Conservation (phyloP, 2,113 vertebrate genomes). For the Scolopax mira region DNA sequence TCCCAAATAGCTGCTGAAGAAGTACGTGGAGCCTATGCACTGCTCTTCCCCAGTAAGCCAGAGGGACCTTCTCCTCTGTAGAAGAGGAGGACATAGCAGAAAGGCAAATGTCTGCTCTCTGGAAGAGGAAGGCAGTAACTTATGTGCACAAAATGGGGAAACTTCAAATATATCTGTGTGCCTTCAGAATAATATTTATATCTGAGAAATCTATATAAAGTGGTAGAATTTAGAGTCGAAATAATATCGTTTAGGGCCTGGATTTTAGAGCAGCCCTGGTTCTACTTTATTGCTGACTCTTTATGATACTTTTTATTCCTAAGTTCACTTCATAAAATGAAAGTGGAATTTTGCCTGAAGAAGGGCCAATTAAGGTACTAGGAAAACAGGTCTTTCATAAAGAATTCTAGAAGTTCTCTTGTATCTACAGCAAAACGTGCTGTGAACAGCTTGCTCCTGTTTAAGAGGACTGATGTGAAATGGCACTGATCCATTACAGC, state of each 20-base stretch:
- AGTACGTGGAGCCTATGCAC: background rate
- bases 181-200: no score
- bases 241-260: background rate
- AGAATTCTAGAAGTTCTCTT: background rate
- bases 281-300: background rate
- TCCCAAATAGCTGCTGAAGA: background rate
- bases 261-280: background rate
- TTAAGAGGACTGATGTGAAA: conserved; percentile 11
- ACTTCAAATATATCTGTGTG: no score
- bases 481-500: background rate
- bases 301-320: background rate
- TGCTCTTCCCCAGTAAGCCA: background rate
- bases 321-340: background rate
- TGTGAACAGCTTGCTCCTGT: conserved; percentile 1
- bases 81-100: background rate
- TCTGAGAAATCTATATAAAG: background rate
- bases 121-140: background rate
- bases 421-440: background rate
- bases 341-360: background rate
- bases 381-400: background rate
- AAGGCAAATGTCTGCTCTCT: background rate
- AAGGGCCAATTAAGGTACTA: background rate
- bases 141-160: background rate
- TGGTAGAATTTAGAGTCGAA: background rate
- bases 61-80: background rate